Conservation (phyloP, 2,113 vertebrate genomes). For the Oenanthe oenanthe region DNA sequence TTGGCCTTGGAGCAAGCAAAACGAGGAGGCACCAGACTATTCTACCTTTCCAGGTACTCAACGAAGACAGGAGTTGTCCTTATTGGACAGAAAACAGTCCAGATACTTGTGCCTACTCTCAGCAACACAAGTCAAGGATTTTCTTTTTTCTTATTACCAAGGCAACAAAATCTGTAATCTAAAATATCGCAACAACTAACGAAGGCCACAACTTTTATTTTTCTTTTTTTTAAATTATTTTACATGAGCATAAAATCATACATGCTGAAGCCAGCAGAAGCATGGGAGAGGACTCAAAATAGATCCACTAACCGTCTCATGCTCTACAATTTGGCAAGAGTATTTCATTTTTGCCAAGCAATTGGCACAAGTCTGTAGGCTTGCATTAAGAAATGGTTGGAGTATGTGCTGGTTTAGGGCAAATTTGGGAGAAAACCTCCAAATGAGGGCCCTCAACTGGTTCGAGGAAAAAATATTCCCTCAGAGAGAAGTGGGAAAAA, state of each 20-base stretch:
- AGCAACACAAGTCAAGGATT: not conserved
- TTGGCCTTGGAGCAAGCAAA: not conserved
- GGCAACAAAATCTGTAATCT: not conserved
- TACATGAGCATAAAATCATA: not conserved
- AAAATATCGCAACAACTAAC: not conserved
- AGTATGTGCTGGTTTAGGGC: not conserved
- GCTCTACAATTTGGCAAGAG: not conserved
- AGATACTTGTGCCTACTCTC: not conserved
- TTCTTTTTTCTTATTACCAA: not conserved
- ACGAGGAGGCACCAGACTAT: not conserved
- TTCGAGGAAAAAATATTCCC: too few relatives aligned
- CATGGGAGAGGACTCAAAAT: not conserved
- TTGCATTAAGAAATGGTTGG: not conserved
- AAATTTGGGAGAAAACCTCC: too few relatives aligned
- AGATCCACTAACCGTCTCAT: not conserved
- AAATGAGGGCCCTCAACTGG: too few relatives aligned
- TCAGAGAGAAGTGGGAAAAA: too few relatives aligned
- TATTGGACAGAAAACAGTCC: not conserved
- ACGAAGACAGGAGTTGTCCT: not conserved
- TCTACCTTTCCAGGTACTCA: not conserved
- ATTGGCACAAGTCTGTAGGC: fast-evolving
- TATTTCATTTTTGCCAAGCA: not conserved
- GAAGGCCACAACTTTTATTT: fast-evolving
- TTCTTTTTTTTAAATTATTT: not conserved
- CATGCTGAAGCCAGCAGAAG: not conserved